These are phyloP conservation scores for Dendropsophus ebraccatus DNA, from an alignment of 2,113 vertebrate species.

Conservation along the genomic window DNA sequence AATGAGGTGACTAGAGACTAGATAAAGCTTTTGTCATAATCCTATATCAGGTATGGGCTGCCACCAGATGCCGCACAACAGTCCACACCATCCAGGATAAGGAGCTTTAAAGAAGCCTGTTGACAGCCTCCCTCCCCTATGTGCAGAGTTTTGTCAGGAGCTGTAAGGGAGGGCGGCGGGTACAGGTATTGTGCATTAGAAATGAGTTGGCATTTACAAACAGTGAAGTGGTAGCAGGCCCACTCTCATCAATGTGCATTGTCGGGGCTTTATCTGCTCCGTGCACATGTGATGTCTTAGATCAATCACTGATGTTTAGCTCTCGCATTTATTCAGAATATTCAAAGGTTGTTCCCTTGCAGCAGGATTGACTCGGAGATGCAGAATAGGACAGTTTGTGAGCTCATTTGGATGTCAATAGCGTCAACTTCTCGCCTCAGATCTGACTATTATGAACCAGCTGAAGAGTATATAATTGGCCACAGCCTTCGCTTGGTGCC, in stretches of 20 bases:
- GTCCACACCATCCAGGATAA: not conserved
- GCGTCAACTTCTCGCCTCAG: constrained; percentile 34
- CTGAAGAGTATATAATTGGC: constrained; percentile 53
- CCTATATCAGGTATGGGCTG: not conserved
- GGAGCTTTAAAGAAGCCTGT: not conserved
- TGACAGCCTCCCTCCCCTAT: not conserved
- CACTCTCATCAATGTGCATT: constrained; percentile 32
- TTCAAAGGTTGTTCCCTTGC: constrained; percentile 40
- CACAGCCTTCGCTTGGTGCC: constrained; percentile 10
- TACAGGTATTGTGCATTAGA: constrained; percentile 42
- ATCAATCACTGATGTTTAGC: constrained; percentile 47
- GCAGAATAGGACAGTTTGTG: constrained; percentile 42
- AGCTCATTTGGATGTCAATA: constrained; percentile 56
- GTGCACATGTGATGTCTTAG: constrained; percentile 36
- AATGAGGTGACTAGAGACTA: not conserved
- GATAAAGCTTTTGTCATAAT: not conserved
- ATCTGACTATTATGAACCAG: constrained; percentile 29
- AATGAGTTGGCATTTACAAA: constrained; percentile 52
- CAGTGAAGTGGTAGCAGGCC: not conserved
- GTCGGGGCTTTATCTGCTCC: constrained; percentile 41
- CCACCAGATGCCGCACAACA: not conserved
- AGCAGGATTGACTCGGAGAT: constrained; percentile 49
- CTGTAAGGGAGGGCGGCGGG: not conserved
- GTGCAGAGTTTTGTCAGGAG: not conserved
- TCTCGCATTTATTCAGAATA: constrained; percentile 43